These are phyloP conservation scores for Cotesia glomerata DNA, from an alignment of 1,140 invertebrate species.

Conservation along the genomic window DNA sequence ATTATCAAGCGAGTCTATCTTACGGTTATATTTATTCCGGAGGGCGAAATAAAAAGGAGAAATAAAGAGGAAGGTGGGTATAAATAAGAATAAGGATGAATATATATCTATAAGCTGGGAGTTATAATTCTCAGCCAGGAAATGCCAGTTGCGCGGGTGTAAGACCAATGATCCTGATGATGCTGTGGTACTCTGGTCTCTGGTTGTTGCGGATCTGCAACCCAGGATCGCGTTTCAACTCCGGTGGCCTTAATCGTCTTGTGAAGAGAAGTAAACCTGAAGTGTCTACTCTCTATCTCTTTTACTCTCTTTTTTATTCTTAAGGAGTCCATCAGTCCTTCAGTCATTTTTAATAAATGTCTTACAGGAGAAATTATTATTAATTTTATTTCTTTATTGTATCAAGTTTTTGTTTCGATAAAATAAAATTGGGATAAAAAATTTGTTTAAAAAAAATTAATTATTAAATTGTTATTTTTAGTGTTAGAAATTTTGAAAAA, in stretches of 20 bases:
- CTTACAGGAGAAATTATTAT: no score
- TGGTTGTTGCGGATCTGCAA: not conserved
- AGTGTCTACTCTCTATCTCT: no score
- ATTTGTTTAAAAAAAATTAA: no score
- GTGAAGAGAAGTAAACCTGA: not conserved
- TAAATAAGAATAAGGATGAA: no score
- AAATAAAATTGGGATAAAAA: no score
- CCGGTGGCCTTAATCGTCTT: slow-evolving; percentile 46
- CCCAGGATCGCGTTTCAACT: slow-evolving; percentile 47
- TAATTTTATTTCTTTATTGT: no score
- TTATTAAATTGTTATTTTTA: no score
- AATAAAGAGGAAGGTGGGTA: not conserved
- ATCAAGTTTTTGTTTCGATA: no score
- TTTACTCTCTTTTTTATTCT: not conserved
- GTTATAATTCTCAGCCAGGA: slow-evolving; percentile 24
- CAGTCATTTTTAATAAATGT: no score
- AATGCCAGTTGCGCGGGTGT: slow-evolving; percentile 21
- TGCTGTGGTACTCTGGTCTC: not conserved
- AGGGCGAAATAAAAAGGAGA: not conserved
- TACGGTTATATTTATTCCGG: no score
- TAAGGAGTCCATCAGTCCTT: not conserved
- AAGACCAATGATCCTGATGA: slow-evolving; percentile 13
- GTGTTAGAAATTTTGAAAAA: no score
- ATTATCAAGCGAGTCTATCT: slow-evolving; percentile 12
- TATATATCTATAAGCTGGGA: not conserved